phyloP scores from a whole-genome alignment of 1,140 invertebrate genomes.

The Ectropis grisescens region DNA sequence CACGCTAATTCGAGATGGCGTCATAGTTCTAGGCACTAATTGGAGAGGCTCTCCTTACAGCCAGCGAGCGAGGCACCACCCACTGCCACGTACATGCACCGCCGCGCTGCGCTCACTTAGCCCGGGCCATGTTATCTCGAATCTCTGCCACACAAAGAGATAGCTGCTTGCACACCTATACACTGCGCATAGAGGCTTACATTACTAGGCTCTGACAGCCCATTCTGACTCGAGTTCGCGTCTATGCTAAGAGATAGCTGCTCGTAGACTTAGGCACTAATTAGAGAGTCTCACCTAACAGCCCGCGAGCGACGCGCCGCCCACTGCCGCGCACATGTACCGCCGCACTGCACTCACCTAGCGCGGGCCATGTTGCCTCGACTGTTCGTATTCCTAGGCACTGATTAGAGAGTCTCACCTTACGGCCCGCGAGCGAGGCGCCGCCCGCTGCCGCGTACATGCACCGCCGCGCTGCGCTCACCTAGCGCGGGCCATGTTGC shows the following conservation, averaged over 20 bases:
- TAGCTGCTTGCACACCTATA: no score
- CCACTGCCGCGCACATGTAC: slow-evolving; percentile 82
- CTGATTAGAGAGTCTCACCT: no score
- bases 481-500: slow-evolving; percentile 26
- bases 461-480: slow-evolving; percentile 49
- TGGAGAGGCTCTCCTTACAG: slow-evolving; percentile 75
- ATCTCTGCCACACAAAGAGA: no score
- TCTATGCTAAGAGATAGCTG: no score
- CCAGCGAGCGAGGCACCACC: slow-evolving; percentile 80
- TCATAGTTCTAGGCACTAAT: no score
- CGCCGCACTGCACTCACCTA: slow-evolving; percentile 42
- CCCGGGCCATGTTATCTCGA: slow-evolving; percentile 19
- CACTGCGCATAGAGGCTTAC: no score
- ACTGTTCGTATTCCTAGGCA: no score
- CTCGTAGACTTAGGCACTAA: no score
- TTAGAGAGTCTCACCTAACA: slow-evolving; percentile 76
- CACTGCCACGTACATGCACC: slow-evolving; percentile 80
- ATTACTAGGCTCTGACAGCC: no score
- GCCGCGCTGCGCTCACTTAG: slow-evolving; percentile 42
- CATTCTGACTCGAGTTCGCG: no score
- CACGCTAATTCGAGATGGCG: no score
- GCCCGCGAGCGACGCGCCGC: slow-evolving; percentile 79
- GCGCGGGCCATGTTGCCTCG: slow-evolving; percentile 20
- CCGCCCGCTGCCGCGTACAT: slow-evolving; percentile 84
- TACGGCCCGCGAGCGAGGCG: slow-evolving; percentile 78